phyloP scores from a whole-genome alignment of 1,140 invertebrate species.

The Calycopis cecrops region DNA sequence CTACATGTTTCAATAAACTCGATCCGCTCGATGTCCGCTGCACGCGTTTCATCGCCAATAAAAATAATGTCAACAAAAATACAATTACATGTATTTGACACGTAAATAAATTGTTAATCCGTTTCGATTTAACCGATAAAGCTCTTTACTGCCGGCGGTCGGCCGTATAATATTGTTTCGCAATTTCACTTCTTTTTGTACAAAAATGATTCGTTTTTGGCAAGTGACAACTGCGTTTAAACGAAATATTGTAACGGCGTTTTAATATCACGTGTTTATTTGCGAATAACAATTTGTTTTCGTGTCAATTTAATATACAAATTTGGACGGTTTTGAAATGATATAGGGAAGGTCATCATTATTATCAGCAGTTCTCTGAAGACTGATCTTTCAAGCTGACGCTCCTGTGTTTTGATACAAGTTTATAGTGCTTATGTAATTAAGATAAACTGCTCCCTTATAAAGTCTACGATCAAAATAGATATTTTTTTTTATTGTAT shows the following conservation, averaged over 20 bases:
- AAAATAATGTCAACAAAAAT: conserved; percentile 9
- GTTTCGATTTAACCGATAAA: conserved; percentile 2
- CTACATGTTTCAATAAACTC: conserved; percentile 33
- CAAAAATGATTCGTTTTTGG: neutral
- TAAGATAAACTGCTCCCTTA: too few relatives aligned
- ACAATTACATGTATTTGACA: conserved; percentile 8
- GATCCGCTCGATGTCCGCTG: conserved; percentile 6
- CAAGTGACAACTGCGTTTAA: conserved; percentile 4
- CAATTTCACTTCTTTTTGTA: neutral
- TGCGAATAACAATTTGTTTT: neutral
- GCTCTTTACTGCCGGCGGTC: neutral
- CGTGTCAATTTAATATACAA: neutral
- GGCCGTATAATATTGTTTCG: conserved; percentile 1
- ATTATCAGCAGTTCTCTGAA: too few relatives aligned
- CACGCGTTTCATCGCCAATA: conserved; percentile 2
- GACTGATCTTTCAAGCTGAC: too few relatives aligned
- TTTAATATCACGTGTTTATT: neutral
- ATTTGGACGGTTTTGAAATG: too few relatives aligned
- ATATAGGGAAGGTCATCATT: too few relatives aligned
- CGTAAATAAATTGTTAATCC: conserved; percentile 3
- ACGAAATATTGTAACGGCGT: neutral
- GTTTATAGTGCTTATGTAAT: too few relatives aligned
- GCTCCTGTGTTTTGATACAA: too few relatives aligned
- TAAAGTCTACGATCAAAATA: too few relatives aligned
- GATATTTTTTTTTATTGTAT: too few relatives aligned